Evolutionary conservation across 2,888 invertebrate genomes (phyloP).

Genomic region (Sarcophaga carnaria): DNA sequence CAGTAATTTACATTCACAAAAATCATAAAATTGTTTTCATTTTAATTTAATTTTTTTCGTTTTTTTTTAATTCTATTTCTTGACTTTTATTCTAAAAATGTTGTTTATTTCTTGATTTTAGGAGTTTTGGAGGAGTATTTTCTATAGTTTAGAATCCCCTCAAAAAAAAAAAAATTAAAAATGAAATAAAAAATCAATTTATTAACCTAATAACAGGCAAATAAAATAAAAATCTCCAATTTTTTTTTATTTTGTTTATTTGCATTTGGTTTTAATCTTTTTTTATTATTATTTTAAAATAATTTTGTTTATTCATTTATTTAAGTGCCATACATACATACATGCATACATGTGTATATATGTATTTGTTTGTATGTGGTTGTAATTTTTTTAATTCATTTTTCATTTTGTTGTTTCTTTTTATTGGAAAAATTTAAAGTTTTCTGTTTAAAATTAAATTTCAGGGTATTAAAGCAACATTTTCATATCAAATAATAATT

Average conservation of each 20-base stretch:
- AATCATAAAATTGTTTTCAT: conserved; percentile 1
- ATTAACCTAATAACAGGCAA: background rate
- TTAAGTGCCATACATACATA: background rate
- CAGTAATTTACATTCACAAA: conserved; percentile 34
- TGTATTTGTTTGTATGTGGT: background rate
- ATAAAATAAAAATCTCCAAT: background rate
- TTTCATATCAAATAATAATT: conserved; percentile 15
- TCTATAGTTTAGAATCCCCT: background rate
- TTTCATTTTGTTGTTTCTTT: too few relatives aligned
- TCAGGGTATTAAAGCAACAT: background rate
- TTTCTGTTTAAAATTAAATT: background rate
- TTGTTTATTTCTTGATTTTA: background rate
- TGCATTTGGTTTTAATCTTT: background rate
- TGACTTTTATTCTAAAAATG: background rate
- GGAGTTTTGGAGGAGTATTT: background rate
- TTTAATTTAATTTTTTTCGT: background rate
- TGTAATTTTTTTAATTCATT: too few relatives aligned
- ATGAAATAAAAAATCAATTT: background rate
- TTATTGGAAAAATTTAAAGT: too few relatives aligned
- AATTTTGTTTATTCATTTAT: background rate
- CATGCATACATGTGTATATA: background rate
- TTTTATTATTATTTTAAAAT: background rate
- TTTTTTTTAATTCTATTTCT: background rate
- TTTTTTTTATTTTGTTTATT: background rate
- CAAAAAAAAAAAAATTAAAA: background rate